Conservation (phyloP, 1,140 invertebrate species). For the Ceratoteleas bidentatus region DNA sequence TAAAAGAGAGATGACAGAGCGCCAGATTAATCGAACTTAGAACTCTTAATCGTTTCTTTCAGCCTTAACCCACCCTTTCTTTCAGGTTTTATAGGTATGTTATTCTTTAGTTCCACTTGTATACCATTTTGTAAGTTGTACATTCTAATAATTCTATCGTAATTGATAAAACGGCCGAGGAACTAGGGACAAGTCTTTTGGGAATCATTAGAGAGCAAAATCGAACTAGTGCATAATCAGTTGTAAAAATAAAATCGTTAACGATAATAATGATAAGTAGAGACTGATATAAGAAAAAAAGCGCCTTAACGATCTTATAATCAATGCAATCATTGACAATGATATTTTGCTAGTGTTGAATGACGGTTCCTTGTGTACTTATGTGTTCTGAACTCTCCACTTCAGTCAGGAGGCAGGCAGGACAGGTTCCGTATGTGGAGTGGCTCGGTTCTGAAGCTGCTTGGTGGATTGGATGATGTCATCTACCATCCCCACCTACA, state of each 20-base stretch:
- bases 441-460: conserved; percentile 80
- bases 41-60: conserved; percentile 70
- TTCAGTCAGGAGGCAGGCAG: conserved; percentile 82
- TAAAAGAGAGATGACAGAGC: conserved; percentile 8
- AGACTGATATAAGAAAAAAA: neutral
- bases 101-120: conserved; percentile 80
- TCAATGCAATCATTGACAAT: conserved; percentile 25
- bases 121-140: conserved; percentile 57
- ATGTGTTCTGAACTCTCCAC: conserved; percentile 82
- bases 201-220: conserved; percentile 15
- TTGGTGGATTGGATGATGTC: conserved; percentile 81
- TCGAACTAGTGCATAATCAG: too few relatives aligned
- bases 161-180: conserved; percentile 54
- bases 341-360: conserved; percentile 76
- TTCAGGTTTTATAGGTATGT: conserved; percentile 81
- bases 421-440: conserved; percentile 81
- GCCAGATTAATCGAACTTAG: conserved; percentile 12
- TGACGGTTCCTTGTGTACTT: conserved; percentile 80
- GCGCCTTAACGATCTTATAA: too few relatives aligned
- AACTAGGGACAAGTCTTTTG: conserved; percentile 40
- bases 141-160: conserved; percentile 61
- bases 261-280: too few relatives aligned
- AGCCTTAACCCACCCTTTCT: conserved; percentile 73
- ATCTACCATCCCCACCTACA: conserved; percentile 81
- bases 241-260: too few relatives aligned